Conservation (phyloP, 2,797 vertebrate species). For the Sebastes hopkinsi region DNA sequence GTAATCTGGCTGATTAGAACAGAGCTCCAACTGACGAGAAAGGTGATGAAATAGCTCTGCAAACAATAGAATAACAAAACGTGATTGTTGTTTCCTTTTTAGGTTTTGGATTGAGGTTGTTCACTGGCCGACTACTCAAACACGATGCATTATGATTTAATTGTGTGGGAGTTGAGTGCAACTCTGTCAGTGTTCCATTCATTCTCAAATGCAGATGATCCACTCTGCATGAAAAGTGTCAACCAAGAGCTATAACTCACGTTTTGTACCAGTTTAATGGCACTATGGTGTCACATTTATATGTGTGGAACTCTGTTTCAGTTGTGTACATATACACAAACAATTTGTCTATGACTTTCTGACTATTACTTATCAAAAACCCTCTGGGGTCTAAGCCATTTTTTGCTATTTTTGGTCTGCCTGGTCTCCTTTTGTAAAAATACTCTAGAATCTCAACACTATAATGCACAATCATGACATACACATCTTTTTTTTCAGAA, state of each 20-base stretch:
- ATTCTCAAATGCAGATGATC: not conserved
- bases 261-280: not conserved
- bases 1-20: not conserved
- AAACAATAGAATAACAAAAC: not conserved
- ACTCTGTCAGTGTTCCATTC: not conserved
- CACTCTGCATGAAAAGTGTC: not conserved
- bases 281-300: not conserved
- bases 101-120: not conserved
- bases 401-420: no score
- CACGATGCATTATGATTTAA: not conserved
- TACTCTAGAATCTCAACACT: no score
- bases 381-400: no score
- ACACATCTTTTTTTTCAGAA: no score
- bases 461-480: no score
- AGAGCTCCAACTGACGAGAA: not conserved
- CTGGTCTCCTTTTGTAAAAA: no score
- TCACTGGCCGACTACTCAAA: not conserved
- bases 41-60: not conserved
- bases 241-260: not conserved
- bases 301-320: not conserved
- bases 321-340: not conserved
- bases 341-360: not conserved
- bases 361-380: no score
- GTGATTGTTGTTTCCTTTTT: not conserved
- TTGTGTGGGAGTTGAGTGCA: not conserved